A percentile compares a stretch with the other conserved stretches of the same genome.
Evolutionary conservation across 2,797 vertebrate species (phyloP).

Genomic region (Parauchenoglanis ngamensis): DNA sequence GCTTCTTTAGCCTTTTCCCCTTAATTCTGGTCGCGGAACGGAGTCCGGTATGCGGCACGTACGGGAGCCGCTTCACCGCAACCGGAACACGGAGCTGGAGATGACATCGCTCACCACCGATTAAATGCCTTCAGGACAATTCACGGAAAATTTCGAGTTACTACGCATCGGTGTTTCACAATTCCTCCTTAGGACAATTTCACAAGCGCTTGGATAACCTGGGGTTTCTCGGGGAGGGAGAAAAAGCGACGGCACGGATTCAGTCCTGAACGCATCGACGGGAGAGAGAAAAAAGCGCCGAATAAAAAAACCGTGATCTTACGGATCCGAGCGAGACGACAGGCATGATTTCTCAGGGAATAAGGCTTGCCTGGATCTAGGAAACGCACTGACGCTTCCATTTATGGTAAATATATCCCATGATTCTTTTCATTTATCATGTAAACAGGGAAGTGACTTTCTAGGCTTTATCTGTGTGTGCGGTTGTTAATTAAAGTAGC

Average conservation of each 20-base stretch:
- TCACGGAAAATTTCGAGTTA: constrained; percentile 24
- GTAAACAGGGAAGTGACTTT: constrained; percentile 6
- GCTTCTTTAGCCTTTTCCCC: neutral
- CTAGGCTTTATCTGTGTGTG: neutral
- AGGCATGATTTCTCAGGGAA: constrained; percentile 45
- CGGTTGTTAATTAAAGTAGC: neutral
- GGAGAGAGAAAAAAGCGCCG: neutral
- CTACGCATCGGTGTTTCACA: constrained; percentile 27
- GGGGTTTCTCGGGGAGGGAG: neutral
- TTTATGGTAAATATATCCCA: constrained; percentile 51
- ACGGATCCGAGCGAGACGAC: constrained; percentile 11
- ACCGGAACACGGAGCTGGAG: constrained; percentile 27
- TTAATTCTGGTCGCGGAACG: neutral
- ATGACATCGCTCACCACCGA: neutral
- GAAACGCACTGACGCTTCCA: constrained; percentile 22
- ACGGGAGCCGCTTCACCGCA: constrained; percentile 32
- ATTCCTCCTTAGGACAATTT: constrained; percentile 26
- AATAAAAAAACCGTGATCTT: constrained; percentile 20
- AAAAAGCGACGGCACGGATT: neutral
- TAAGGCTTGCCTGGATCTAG: constrained; percentile 42
- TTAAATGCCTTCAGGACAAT: constrained; percentile 23
- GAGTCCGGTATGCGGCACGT: constrained; percentile 31
- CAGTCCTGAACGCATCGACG: neutral
- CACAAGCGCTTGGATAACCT: constrained; percentile 33
- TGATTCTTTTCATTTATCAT: neutral